Evolutionary conservation across 2,888 invertebrate genomes (phyloP), one percentile per base, ranked within the genome.

Genomic region (Amitus sp.): DNA sequence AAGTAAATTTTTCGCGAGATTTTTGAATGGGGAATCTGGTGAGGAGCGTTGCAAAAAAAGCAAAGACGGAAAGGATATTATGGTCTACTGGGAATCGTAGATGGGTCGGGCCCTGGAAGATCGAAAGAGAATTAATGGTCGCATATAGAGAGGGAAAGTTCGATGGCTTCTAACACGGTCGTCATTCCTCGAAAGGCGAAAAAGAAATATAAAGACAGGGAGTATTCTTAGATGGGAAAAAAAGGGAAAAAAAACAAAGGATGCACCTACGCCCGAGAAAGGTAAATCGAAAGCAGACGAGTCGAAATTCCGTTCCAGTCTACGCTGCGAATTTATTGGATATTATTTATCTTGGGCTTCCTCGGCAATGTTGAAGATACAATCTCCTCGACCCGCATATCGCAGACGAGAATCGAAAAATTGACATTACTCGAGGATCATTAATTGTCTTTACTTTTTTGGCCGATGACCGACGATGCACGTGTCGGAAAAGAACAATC

Each of bases 101-200:
- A 45, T 45, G 34, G 27, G 37, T 15, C 20, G 51, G 4, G 30
- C 19, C 30, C n/a, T 2, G 20, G 42, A 27, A 20, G 51, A 19
- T n/a, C 28, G 30, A 50, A 40, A 15, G 42, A 23, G 20, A 45
- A 23, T 23, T 33, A 50, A 46, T 48, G 49, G 53, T 52, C 34
- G 52, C 19, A 48, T 50, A 48, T 23, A 39, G 37, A 57, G 50
- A 50, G 56, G 45, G 57, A 62, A 60, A 66, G 67, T 68, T 70
- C 65, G 65, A 65, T 60, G 68, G 58, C 60, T 46, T 65, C 66
- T 69, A 67, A 68, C 65, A 62, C 63, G 63, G 63, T 62, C 63
- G 49, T 65, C 66, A 59, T 47, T 34, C 53, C 52, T 45, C 20
- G 40, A 50, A 46, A 27, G 28, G 48, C 46, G 56, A 52, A 48